These are phyloP conservation scores for Ptychoptera albimana DNA, from an alignment of 2,888 invertebrate species.

Conservation along the genomic window DNA sequence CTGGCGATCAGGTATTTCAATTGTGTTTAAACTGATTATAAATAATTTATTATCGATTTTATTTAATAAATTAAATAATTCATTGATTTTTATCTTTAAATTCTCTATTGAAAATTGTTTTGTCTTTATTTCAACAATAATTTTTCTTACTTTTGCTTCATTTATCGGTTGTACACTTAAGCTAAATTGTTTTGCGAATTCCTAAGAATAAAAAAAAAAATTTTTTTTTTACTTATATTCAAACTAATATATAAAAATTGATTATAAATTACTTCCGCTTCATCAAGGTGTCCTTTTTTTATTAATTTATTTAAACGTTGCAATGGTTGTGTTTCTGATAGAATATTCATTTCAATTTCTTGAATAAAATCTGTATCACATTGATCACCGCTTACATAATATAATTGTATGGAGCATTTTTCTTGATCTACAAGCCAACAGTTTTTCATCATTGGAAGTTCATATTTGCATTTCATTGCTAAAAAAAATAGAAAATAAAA, in stretches of 20 bases:
- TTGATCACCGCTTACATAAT: constrained; percentile 20
- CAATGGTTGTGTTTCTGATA: constrained; percentile 27
- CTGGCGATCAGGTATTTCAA: constrained; percentile 21
- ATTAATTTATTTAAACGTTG: constrained; percentile 28
- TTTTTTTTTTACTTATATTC: not conserved
- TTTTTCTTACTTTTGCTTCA: constrained; percentile 24
- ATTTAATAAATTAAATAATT: constrained; percentile 10
- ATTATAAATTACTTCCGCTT: constrained; percentile 29
- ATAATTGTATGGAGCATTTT: constrained; percentile 26
- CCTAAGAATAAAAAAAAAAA: constrained; percentile 13
- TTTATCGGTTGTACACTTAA: constrained; percentile 26
- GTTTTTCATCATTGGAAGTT: constrained; percentile 19
- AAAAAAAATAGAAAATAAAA: constrained; percentile 1
- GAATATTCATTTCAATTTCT: constrained; percentile 25
- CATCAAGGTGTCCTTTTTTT: constrained; percentile 25
- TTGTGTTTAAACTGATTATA: constrained; percentile 20
- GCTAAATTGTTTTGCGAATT: constrained; percentile 25
- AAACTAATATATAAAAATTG: not conserved
- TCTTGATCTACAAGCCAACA: constrained; percentile 27
- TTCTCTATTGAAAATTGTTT: not conserved
- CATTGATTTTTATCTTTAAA: no score
- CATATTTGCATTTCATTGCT: constrained; percentile 24
- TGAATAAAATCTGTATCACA: constrained; percentile 16
- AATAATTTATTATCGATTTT: constrained; percentile 23
- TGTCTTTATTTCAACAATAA: constrained; percentile 6